Evolutionary conservation across 2,888 invertebrate species (phyloP).

Genomic region (Margaritifera margaritifera): DNA sequence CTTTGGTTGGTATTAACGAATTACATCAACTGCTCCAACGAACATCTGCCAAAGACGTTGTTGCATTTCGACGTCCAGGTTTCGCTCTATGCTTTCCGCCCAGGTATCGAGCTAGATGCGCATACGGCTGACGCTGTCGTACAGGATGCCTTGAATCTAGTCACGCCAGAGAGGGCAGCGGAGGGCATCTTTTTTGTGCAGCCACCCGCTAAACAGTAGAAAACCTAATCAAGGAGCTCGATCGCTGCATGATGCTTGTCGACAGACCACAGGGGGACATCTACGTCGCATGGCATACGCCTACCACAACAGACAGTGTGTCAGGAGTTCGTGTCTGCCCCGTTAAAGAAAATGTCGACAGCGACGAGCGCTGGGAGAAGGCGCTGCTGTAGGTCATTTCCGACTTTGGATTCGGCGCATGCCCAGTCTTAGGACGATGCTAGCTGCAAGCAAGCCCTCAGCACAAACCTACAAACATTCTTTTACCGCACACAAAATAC

Average conservation of each 20-base stretch:
- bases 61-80: slow-evolving; percentile 2
- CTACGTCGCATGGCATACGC: slow-evolving; percentile 1
- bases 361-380: neutral
- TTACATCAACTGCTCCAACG: neutral
- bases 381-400: neutral
- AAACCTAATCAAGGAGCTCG: too few species aligned
- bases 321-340: too few species aligned
- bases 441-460: too few species aligned
- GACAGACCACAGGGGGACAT: neutral
- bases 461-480: too few species aligned
- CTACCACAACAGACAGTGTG: neutral
- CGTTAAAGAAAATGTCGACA: too few species aligned
- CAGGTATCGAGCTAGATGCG: neutral
- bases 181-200: slow-evolving; percentile 2
- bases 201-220: too few species aligned
- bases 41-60: too few species aligned
- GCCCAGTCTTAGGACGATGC: slow-evolving; percentile 4
- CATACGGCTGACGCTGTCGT: slow-evolving; percentile 1
- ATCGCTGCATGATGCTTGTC: too few species aligned
- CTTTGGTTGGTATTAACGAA: too few species aligned
- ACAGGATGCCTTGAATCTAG: neutral
- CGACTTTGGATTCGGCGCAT: neutral
- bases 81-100: neutral
- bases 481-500: too few species aligned
- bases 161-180: neutral